Conservation (phyloP, 2,888 invertebrate species). For the Odontocerum albicorne region DNA sequence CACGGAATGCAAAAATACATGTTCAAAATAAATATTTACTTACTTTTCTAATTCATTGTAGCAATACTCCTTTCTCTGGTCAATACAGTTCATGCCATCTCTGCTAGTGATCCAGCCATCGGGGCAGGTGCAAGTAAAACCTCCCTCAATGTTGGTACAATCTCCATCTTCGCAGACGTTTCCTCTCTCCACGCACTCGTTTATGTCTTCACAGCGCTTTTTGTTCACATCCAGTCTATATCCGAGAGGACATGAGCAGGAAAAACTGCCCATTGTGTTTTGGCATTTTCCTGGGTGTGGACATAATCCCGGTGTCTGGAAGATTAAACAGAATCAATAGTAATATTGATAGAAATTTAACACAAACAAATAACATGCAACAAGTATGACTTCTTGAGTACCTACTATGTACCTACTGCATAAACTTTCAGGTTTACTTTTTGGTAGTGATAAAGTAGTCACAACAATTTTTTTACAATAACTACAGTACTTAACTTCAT, state of each 20-base stretch:
- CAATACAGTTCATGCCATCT: slow-evolving; percentile 70
- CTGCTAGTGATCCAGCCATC: slow-evolving; percentile 70
- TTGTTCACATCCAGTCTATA: slow-evolving; percentile 68
- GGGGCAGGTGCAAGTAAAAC: slow-evolving; percentile 81
- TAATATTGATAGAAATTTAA: no score
- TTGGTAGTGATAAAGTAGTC: no score
- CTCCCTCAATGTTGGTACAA: slow-evolving; percentile 81
- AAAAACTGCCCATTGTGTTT: slow-evolving; percentile 69
- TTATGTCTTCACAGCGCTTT: slow-evolving; percentile 68
- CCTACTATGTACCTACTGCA: no score
- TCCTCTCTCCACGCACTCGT: slow-evolving; percentile 74
- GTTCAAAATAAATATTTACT: no score
- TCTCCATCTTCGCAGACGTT: slow-evolving; percentile 79
- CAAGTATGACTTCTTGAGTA: no score
- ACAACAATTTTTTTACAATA: no score
- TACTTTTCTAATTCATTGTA: slow-evolving; percentile 56
- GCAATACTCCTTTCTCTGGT: slow-evolving; percentile 74
- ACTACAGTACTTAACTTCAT: no score
- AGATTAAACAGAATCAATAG: no score
- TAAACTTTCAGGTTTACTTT: no score
- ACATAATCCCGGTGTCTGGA: slow-evolving; percentile 58
- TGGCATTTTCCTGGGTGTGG: slow-evolving; percentile 66
- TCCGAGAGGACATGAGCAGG: slow-evolving; percentile 79
- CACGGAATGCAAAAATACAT: no score
- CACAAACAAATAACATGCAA: no score